Percentiles rank a stretch among this genome's conserved stretches.
These are phyloP conservation scores for Arctopsyche grandis DNA, from an alignment of 1,140 invertebrate species.

Conservation along the genomic window DNA sequence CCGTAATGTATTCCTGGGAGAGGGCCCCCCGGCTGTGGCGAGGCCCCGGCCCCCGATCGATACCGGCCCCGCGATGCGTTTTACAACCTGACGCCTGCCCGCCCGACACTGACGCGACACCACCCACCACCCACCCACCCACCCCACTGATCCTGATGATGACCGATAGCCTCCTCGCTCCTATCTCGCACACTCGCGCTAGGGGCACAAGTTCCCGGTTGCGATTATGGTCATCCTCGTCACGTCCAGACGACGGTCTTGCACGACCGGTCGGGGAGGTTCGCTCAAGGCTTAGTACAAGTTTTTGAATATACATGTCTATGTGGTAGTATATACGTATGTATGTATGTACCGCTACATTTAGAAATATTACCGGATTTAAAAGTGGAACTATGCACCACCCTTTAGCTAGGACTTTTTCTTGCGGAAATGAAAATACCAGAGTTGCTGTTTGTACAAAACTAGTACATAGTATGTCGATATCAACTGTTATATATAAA, in stretches of 20 bases:
- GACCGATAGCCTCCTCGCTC: not conserved
- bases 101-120: constrained; percentile 1
- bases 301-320: not conserved
- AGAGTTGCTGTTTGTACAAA: too few relatives aligned
- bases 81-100: constrained; percentile 45
- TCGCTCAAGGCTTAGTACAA: not conserved
- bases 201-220: not conserved
- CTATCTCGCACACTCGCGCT: not conserved
- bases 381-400: too few relatives aligned
- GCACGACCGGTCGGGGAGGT: not conserved
- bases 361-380: too few relatives aligned
- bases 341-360: too few relatives aligned
- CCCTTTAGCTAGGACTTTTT: too few relatives aligned
- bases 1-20: constrained; percentile 53
- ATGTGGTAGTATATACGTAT: not conserved
- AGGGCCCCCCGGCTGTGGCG: constrained; percentile 6
- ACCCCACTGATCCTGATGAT: constrained; percentile 7
- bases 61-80: constrained; percentile 49
- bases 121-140: not conserved
- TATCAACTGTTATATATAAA: too few relatives aligned
- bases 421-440: too few relatives aligned
- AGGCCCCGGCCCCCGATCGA: constrained; percentile 47
- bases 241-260: not conserved
- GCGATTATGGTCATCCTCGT: not conserved
- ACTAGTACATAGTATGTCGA: too few relatives aligned